These are phyloP conservation scores for Paedocypris micromegethes DNA, from an alignment of 2,797 vertebrate species.

Conservation along the genomic window DNA sequence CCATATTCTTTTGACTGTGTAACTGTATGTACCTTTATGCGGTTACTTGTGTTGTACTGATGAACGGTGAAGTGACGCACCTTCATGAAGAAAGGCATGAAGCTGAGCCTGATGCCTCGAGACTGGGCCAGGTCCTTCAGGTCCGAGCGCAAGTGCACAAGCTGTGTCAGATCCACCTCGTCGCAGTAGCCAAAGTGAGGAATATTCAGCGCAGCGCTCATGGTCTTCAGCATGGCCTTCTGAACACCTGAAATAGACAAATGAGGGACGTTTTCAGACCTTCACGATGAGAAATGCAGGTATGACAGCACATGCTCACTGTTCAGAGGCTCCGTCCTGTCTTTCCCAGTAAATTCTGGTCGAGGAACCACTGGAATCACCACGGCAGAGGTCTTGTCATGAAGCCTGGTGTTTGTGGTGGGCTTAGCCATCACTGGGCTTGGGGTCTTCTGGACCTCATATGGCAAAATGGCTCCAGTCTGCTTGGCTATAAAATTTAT, in stretches of 20 bases:
- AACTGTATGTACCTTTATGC: no score
- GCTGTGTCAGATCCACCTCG: slow-evolving; percentile 81
- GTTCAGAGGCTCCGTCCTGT: slow-evolving; percentile 81
- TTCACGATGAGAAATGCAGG: background rate
- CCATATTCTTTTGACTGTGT: no score
- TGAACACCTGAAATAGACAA: slow-evolving; percentile 75
- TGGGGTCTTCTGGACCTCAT: slow-evolving; percentile 27
- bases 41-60: background rate
- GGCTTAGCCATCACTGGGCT: background rate
- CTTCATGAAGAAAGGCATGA: slow-evolving; percentile 96
- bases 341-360: slow-evolving; percentile 75
- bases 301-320: slow-evolving; percentile 59
- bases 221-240: slow-evolving; percentile 90
- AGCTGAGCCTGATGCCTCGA: slow-evolving; percentile 82
- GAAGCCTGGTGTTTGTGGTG: slow-evolving; percentile 44
- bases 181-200: slow-evolving; percentile 93
- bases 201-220: slow-evolving; percentile 85
- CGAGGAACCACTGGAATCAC: slow-evolving; percentile 56
- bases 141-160: slow-evolving; percentile 75
- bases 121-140: slow-evolving; percentile 65
- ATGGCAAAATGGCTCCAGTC: slow-evolving; percentile 83
- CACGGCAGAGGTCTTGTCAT: slow-evolving; percentile 40
- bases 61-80: slow-evolving; percentile 50
- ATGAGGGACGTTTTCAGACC: background rate
- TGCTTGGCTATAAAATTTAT: slow-evolving; percentile 88